A percentile compares a stretch with the other conserved stretches of the same genome.
Evolutionary conservation across 2,797 vertebrate species (phyloP).

Genomic region (Galago senegalensis): DNA sequence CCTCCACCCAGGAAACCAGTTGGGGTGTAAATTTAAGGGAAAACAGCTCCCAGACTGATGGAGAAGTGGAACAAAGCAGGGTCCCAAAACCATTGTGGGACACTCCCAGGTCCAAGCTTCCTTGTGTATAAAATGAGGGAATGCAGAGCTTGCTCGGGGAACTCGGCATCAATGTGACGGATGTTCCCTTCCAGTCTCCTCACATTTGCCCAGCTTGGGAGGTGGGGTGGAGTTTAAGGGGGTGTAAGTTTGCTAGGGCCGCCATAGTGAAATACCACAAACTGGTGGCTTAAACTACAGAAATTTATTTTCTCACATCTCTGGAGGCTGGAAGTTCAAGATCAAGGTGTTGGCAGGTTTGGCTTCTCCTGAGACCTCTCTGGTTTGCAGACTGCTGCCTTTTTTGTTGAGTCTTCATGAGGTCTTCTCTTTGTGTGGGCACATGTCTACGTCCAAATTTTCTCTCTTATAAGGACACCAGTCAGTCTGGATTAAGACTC

Average conservation of each 20-base stretch:
- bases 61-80: neutral
- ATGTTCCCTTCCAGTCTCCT: neutral
- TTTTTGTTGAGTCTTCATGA: neutral
- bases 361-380: neutral
- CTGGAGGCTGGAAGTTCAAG: neutral
- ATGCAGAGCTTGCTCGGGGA: rapidly evolving
- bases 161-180: neutral
- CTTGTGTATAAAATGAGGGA: neutral
- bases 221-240: neutral
- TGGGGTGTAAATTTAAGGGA: neutral
- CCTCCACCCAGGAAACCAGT: neutral
- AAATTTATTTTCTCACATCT: neutral
- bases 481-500: neutral
- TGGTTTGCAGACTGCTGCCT: neutral
- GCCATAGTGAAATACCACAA: neutral
- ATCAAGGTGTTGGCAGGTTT: neutral
- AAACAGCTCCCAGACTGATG: neutral
- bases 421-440: no score
- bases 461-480: neutral
- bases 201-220: neutral
- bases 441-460: neutral
- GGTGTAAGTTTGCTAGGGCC: neutral
- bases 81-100: neutral
- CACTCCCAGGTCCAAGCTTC: neutral
- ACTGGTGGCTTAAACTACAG: neutral